Evolutionary conservation across 2,888 invertebrate species (phyloP), one percentile per base, ranked within the genome.

Genomic region (Drosophila affinis): DNA sequence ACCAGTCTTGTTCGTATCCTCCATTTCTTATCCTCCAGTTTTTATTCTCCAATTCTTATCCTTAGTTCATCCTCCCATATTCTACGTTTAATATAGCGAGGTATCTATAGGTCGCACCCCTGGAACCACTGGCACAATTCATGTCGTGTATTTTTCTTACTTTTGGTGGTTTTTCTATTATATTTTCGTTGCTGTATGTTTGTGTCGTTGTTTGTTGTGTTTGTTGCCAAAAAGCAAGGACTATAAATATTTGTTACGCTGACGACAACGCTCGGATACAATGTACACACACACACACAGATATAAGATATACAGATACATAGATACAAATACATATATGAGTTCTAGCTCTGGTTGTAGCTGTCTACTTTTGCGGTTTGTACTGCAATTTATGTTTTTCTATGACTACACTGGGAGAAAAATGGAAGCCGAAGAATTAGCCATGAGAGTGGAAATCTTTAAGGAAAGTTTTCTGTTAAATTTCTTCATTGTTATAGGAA

Each of bases 341-440:
- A 65, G 46, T 69, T 69, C 48, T 47, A 18, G 59, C 55, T 12
- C 34, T 56, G 58, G 48, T 56, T 53, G 44, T 67, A 58, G 67
- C 39, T 75, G 59, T 81, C 87, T 90, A 74, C 72, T 79, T 80
- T 71, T 78, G 85, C 79, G 89, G 84, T 77, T 81, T 90, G 83
- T 7, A 78, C 79, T 88, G 85, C 90, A 90, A 90, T 90, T 90
- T 90, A 90, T 90, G 89, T 81, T 85, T 90, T 85, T 81, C 90
- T 86, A 80, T 89, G 89, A 87, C 87, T 88, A 88, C 83, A 83
- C 87, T 83, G 78, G 72, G 54, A 67, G 64, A 56, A 64, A 47
- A 34, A n/a, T 44, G 2, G n/a, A 10, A 10, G 39, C 39, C 7
- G 3, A 39, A 39, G 12, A 12, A 12, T 21, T 3, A 0, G 21